Percentiles rank a stretch among this genome's conserved stretches.
These are phyloP conservation scores for Drosophila cracens DNA, from an alignment of 2,888 invertebrate species.

Conservation along the genomic window DNA sequence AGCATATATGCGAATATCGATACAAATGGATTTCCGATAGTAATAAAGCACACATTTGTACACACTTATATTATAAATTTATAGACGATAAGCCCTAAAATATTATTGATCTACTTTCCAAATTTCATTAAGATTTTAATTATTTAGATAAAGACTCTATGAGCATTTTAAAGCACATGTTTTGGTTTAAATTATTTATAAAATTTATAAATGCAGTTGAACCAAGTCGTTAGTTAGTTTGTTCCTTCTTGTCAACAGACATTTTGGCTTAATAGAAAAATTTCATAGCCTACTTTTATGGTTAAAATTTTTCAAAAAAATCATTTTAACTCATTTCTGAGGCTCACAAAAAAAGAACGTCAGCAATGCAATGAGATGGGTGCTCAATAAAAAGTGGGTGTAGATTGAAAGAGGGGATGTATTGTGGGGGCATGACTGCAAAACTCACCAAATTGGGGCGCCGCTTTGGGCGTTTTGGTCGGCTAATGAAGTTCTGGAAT, in stretches of 20 bases:
- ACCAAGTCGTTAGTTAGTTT: neutral
- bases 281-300: conserved; percentile 26
- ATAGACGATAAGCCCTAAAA: no score
- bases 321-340: conserved; percentile 58
- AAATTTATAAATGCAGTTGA: neutral
- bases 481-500: conserved; percentile 80
- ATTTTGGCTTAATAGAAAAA: neutral
- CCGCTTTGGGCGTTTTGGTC: conserved; percentile 51
- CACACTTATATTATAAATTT: no score
- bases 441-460: conserved; percentile 52
- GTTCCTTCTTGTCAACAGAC: neutral
- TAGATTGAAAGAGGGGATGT: neutral
- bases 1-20: no score
- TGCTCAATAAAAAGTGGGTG: neutral
- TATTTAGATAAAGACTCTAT: neutral
- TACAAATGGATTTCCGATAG: no score
- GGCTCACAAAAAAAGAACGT: conserved; percentile 18
- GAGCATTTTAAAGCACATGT: neutral
- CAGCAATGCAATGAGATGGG: conserved; percentile 1
- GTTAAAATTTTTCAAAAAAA: neutral
- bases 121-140: neutral
- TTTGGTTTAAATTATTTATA: neutral
- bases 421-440: conserved; percentile 15
- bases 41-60: no score
- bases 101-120: no score